These are phyloP conservation scores for Calidris pugnax DNA, from an alignment of 2,113 vertebrate genomes.

Conservation along the genomic window DNA sequence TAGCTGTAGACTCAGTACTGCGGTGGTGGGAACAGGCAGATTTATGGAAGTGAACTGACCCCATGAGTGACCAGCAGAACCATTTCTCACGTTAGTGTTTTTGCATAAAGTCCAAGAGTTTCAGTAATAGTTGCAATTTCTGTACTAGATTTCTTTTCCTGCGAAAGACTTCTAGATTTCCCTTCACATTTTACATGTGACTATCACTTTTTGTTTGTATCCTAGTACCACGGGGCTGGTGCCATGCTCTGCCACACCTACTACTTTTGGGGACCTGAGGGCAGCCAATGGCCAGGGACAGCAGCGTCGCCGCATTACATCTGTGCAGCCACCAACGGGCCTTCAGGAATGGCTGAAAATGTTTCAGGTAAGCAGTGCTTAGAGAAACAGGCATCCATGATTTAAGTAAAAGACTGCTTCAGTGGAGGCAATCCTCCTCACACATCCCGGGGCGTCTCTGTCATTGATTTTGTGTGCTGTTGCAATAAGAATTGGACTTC, in stretches of 20 bases:
- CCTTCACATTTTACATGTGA: neutral
- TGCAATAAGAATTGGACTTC: neutral
- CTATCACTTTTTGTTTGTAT: neutral
- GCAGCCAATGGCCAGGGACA: conserved; percentile 97
- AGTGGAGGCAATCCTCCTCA: neutral
- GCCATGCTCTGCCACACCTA: conserved; percentile 95
- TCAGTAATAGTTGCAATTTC: neutral
- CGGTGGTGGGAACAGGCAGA: neutral
- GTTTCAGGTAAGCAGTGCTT: conserved; percentile 88
- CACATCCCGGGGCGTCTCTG: neutral
- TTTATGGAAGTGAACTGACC: neutral
- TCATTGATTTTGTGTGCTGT: neutral
- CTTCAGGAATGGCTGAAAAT: conserved; percentile 99
- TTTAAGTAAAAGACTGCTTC: neutral
- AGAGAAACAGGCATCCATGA: neutral
- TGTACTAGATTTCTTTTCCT: neutral
- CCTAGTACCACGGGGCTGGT: conserved; percentile 94
- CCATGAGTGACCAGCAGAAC: neutral
- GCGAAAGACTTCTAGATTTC: neutral
- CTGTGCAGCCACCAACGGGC: conserved; percentile 93
- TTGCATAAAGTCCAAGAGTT: neutral
- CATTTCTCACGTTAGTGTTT: neutral
- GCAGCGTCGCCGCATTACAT: conserved; percentile 93
- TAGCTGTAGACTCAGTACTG: neutral
- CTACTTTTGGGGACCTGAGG: conserved; percentile 96